Evolutionary conservation across 2,888 invertebrate genomes (phyloP).

Genomic region (Diarsia brunnea): DNA sequence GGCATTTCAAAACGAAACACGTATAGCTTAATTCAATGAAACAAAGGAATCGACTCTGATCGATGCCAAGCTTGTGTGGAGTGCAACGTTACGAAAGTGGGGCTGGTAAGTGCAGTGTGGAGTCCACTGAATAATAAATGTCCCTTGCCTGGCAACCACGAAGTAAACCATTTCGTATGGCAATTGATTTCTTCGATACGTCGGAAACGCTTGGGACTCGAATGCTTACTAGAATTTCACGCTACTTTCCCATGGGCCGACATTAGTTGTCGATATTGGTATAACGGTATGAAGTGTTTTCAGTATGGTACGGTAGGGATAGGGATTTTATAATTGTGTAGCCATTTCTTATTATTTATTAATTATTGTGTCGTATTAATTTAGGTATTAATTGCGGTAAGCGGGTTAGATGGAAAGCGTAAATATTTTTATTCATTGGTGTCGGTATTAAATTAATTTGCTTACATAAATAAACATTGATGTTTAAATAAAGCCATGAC

Average conservation of each 20-base stretch:
- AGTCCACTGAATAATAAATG: constrained; percentile 82
- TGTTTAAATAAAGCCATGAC: constrained; percentile 25
- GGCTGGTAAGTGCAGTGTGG: constrained; percentile 73
- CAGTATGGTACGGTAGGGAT: neutral
- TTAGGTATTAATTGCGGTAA: constrained; percentile 12
- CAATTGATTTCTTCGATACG: constrained; percentile 72
- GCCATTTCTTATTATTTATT: neutral
- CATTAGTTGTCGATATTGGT: constrained; percentile 40
- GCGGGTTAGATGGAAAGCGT: neutral
- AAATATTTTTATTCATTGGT: neutral
- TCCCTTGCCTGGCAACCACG: constrained; percentile 83
- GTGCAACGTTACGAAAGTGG: constrained; percentile 69
- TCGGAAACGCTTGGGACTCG: constrained; percentile 74
- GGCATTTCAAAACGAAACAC: constrained; percentile 36
- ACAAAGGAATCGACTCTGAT: constrained; percentile 48
- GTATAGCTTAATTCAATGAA: constrained; percentile 26
- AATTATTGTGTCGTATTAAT: neutral
- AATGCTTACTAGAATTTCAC: constrained; percentile 68
- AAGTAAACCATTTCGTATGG: constrained; percentile 72
- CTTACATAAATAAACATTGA: constrained; percentile 2
- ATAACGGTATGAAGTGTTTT: constrained; percentile 24
- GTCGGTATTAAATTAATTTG: constrained; percentile 12
- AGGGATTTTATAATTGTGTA: neutral
- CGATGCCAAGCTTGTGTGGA: constrained; percentile 56
- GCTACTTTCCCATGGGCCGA: constrained; percentile 39